Conservation (phyloP, 2,797 vertebrate species). For the Hirundo rustica region DNA sequence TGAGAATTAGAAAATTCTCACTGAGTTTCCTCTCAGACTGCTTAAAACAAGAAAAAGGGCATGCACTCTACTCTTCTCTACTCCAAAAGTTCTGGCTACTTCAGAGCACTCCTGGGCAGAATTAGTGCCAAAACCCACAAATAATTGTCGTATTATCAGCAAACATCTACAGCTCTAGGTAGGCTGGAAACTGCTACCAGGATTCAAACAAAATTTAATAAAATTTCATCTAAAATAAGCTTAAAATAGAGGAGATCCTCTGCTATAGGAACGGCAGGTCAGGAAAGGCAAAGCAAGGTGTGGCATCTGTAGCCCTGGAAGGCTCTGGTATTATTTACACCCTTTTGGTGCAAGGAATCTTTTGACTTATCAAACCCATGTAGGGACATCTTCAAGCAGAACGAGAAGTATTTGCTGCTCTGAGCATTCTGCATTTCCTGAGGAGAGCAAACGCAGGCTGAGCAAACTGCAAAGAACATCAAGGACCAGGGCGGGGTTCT, state of each 20-base stretch:
- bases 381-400: neutral
- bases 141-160: neutral
- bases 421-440: neutral
- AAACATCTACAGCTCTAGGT: neutral
- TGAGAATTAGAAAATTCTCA: neutral
- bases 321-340: neutral
- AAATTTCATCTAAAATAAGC: neutral
- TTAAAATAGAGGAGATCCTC: neutral
- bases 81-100: neutral
- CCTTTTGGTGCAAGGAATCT: neutral
- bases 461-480: neutral
- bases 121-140: neutral
- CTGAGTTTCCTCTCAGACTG: neutral
- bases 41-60: neutral
- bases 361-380: neutral
- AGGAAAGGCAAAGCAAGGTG: neutral
- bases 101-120: neutral
- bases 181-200: neutral
- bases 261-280: neutral
- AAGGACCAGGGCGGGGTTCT: neutral
- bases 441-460: neutral
- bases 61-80: neutral
- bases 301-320: neutral
- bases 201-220: neutral
- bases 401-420: neutral